A percentile compares a stretch with the other conserved stretches of the same genome.
Conservation (phyloP, 2,113 vertebrate species). For the Leucosticte australis region DNA sequence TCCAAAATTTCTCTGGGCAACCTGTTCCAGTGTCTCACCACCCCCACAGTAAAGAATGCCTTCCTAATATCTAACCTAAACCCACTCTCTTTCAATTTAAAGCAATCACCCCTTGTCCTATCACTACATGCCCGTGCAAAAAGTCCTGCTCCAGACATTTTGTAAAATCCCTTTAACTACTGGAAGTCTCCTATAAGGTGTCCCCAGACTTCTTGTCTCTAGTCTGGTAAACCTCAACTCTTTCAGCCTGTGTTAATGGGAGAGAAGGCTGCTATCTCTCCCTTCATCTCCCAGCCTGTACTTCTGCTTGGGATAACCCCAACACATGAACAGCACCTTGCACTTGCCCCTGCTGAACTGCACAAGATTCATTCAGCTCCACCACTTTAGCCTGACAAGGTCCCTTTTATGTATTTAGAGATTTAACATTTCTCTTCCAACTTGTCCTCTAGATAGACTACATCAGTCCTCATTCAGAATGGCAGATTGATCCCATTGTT, state of each 20-base stretch:
- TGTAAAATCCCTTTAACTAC: not conserved
- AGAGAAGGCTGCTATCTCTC: not conserved
- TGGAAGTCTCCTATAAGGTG: not conserved
- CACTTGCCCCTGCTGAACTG: not conserved
- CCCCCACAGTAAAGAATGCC: not conserved
- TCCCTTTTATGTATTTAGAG: not conserved
- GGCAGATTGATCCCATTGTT: not conserved
- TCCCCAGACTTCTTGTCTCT: not conserved
- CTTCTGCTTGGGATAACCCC: not conserved
- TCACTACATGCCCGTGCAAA: not conserved
- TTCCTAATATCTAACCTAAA: not conserved
- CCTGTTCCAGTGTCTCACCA: not conserved
- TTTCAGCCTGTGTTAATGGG: not conserved
- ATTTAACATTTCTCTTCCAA: not conserved
- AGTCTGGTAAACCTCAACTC: not conserved
- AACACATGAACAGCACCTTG: not conserved
- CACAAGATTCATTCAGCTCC: rapidly evolving
- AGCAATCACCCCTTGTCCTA: not conserved
- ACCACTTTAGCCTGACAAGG: not conserved
- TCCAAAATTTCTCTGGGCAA: not conserved
- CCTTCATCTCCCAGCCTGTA: not conserved
- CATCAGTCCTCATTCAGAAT: not conserved
- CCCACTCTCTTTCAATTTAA: not conserved
- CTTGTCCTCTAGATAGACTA: not conserved
- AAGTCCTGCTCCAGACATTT: not conserved